Base-by-base conservation (phyloP, 2,888 invertebrate species). In the Dasysyrphus tricinctus region DNA sequence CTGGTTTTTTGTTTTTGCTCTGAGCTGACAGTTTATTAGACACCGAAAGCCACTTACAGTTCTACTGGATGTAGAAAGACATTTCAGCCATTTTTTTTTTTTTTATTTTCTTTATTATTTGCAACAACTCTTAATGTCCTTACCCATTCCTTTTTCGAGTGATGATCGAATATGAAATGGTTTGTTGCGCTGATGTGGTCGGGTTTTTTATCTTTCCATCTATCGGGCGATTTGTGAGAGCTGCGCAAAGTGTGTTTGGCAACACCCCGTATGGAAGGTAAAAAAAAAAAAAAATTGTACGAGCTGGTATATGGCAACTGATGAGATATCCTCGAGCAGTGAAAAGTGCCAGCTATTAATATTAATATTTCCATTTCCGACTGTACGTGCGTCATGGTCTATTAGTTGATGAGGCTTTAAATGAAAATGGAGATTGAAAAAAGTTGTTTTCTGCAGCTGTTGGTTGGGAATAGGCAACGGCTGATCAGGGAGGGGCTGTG, bases 21-120 rank as follows among this genome's bases (percentile, higher is more conserved):
- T 11, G 9, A 63, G 65, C 42, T 77, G 77, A 77, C 77, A 82
- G 73, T 79, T 79, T 83, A 83, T 83, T 47, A 69, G 80, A 85
- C 85, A 85, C 67, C 77, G 61, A 85, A 85, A 80, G 80, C 73
- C 85, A 85, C 85, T 85, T 85, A 85, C 69, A 73, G 80, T 77
- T 49, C 73, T 76, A 80, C 67, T 44, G 34, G 39, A 8, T 72
- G 24, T 12, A 32, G 61, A 19, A 51, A 32, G 54, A 54, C 24
- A 24, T 24, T 24, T 75, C 32, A 44, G 42, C 8, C 57, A n/a
- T 51, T 24, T 49, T 49, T 16, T 44, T 24, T 29, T 7, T n/a
- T 65, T 54, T 70, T 54, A 56, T 63, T 34, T 7, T 74, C 63
- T 19, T 65, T 39, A n/a, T 57, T 70, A 61, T 65, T 56, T 67